phyloP scores from a whole-genome alignment of 2,888 invertebrate species.

The Diplolepis rosae region DNA sequence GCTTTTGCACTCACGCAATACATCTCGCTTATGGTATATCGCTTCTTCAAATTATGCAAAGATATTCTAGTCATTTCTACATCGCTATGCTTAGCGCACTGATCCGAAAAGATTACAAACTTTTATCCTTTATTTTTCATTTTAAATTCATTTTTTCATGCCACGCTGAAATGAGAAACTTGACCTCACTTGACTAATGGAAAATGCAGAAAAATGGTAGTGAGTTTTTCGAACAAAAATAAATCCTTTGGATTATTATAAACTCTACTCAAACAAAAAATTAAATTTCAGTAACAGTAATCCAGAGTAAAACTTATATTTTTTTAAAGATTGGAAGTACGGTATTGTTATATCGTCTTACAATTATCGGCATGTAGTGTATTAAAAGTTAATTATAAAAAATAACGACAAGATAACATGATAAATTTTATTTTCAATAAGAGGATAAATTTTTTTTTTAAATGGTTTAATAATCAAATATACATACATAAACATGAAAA shows the following conservation, averaged over 20 bases:
- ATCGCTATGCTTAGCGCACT: not conserved
- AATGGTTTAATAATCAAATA: no score
- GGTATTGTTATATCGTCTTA: no score
- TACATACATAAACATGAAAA: no score
- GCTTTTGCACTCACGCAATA: not conserved
- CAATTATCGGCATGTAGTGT: no score
- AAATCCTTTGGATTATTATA: not conserved
- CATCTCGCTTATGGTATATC: not conserved
- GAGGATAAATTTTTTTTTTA: no score
- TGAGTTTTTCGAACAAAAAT: not conserved
- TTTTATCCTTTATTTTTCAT: not conserved
- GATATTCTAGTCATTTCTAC: slow-evolving; percentile 16
- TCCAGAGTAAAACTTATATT: no score
- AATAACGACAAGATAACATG: no score
- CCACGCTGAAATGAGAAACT: slow-evolving; percentile 5
- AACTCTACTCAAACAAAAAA: no score
- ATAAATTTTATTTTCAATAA: no score
- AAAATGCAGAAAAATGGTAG: not conserved
- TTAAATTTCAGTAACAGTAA: no score
- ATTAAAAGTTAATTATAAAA: no score
- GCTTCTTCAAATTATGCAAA: slow-evolving; percentile 7
- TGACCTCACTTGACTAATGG: slow-evolving; percentile 4
- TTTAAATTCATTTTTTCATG: not conserved
- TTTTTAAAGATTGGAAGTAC: no score
- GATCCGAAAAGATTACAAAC: slow-evolving; percentile 10